Evolutionary conservation across 1,140 invertebrate genomes (phyloP).

Genomic region (Apis florea): DNA sequence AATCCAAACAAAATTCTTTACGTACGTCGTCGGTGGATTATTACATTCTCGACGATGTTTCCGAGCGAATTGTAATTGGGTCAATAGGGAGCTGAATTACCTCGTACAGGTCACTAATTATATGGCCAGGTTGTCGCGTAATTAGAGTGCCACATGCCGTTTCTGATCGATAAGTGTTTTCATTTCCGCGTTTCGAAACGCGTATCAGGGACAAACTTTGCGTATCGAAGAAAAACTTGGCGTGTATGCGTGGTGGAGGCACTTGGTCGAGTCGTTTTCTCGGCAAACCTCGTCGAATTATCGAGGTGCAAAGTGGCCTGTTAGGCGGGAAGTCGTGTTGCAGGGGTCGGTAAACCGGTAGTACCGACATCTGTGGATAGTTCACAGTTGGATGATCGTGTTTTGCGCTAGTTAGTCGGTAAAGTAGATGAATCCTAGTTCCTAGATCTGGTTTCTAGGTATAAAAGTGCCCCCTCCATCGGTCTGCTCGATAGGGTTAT

Average conservation of each 20-base stretch:
- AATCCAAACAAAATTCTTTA: neutral
- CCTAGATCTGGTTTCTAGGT: conserved; percentile 53
- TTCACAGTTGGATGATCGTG: conserved; percentile 36
- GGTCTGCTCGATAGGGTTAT: conserved; percentile 64
- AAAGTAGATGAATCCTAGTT: conserved; percentile 67
- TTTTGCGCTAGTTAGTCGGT: conserved; percentile 69
- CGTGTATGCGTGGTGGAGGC: neutral
- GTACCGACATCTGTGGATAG: conserved; percentile 71
- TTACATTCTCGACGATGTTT: conserved; percentile 2
- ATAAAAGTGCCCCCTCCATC: neutral
- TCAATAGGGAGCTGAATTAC: conserved; percentile 47
- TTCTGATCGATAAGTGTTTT: conserved; percentile 2
- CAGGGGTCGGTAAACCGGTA: conserved; percentile 65
- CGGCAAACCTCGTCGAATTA: neutral
- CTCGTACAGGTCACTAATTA: conserved; percentile 56
- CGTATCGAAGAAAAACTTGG: neutral
- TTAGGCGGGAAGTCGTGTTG: conserved; percentile 31
- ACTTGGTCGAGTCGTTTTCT: neutral
- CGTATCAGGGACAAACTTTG: neutral
- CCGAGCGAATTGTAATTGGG: conserved; percentile 53
- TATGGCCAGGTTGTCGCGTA: conserved; percentile 15
- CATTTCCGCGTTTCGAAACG: neutral
- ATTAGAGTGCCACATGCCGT: conserved; percentile 37
- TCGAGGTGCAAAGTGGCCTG: conserved; percentile 47
- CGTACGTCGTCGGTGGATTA: neutral